These are phyloP conservation scores for Vulpes lagopus DNA, from an alignment of 2,113 vertebrate species.

Conservation along the genomic window DNA sequence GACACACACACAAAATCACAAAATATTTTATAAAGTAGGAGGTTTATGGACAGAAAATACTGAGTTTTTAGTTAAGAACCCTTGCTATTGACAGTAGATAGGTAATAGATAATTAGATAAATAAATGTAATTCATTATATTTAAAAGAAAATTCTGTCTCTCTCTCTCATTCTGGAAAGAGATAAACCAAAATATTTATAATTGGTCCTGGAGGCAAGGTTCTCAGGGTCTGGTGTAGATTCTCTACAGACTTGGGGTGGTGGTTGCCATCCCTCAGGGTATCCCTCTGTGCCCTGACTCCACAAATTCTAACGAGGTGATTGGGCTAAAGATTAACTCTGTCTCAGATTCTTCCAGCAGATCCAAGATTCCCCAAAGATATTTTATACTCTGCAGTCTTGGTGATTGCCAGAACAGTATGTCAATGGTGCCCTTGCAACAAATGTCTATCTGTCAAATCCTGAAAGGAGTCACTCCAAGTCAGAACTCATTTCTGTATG, in stretches of 20 bases:
- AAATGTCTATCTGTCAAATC: neutral
- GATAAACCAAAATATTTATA: neutral
- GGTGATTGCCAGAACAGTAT: fast-evolving
- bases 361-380: neutral
- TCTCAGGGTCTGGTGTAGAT: no score
- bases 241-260: no score
- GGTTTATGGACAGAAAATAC: neutral
- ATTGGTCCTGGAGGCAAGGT: no score
- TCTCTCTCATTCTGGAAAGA: neutral
- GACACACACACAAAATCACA: neutral
- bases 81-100: neutral
- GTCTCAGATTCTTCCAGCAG: no score
- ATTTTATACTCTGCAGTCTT: fast-evolving
- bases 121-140: neutral
- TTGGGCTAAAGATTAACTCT: neutral
- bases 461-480: neutral
- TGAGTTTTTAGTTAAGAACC: neutral
- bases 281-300: neutral
- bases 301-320: neutral
- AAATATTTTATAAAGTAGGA: neutral
- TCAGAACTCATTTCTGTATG: neutral
- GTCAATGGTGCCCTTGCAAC: no score
- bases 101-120: neutral
- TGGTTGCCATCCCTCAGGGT: no score
- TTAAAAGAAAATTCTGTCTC: neutral